A percentile compares a stretch with the other conserved stretches of the same genome.
Evolutionary conservation across 2,797 vertebrate species (phyloP).

Genomic region (Neosilurus mollespiculum): DNA sequence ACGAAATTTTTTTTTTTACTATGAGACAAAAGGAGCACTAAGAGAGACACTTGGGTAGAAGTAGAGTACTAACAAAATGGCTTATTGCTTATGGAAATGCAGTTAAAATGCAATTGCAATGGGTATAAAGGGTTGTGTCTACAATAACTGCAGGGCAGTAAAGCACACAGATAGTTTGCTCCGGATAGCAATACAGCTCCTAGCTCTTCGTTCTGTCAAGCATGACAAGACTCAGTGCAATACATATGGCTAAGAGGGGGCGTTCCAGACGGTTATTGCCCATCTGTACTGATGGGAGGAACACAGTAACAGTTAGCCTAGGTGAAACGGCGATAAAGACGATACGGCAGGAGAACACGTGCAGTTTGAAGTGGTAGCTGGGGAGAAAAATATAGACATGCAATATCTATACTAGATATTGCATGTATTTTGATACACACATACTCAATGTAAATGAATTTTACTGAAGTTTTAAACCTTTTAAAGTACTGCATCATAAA

Average conservation of each 20-base stretch:
- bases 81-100: slow-evolving; percentile 45
- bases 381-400: background rate
- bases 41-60: slow-evolving; percentile 31
- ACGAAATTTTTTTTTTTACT: background rate
- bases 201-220: slow-evolving; percentile 30
- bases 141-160: slow-evolving; percentile 56
- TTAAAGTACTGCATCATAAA: background rate
- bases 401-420: background rate
- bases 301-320: slow-evolving; percentile 43
- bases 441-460: background rate
- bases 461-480: background rate
- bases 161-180: slow-evolving; percentile 57
- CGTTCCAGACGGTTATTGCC: slow-evolving; percentile 7
- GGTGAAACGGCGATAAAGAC: slow-evolving; percentile 13
- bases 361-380: background rate
- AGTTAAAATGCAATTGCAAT: slow-evolving; percentile 60
- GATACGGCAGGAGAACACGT: background rate
- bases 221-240: slow-evolving; percentile 20
- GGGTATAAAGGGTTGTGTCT: slow-evolving; percentile 52
- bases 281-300: slow-evolving; percentile 40
- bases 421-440: background rate
- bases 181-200: background rate
- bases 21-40: background rate
- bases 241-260: slow-evolving; percentile 19
- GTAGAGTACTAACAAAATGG: slow-evolving; percentile 44